Base-by-base conservation (phyloP, 2,113 vertebrate species). In the Silurus meridionalis region DNA sequence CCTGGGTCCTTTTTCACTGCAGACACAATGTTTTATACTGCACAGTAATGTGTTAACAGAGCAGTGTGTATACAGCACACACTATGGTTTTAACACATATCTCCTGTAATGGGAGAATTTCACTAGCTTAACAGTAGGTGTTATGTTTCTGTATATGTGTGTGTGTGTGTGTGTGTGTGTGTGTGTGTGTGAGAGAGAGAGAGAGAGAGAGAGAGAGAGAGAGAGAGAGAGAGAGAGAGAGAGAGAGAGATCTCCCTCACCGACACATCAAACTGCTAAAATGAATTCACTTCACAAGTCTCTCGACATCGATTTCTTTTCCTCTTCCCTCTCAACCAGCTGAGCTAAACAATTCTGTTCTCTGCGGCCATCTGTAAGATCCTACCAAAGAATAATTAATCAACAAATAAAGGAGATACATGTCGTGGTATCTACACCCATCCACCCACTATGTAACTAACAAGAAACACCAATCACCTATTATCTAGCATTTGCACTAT, bases 341-440 rank as follows among this genome's bases (percentile, higher is more conserved):
- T 61, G 14, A 48, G 23, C 75, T 80, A 72, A 87, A 80, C 82
- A 69, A 13, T 71, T 21, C 83, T 81, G n/a, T 85, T 74, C 58
- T 67, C 69, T 75, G 19, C 53, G 46, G 46, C 74, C 19, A 64
- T 78, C 72, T 79, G 46, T 78, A 84, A 50, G 77, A 53, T 28
- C 21, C 14, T 8, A 25, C 28, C 7, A 71, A 71, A 48, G 14
- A 71, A 15, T 46, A 14, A 48, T 74, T 13, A 10, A 48, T 52
- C 21, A 75, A 13, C 52, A 5, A 25, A 50, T 74, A 8, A 72
- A 46, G 50, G 67, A 71, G 28, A 71, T 67, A 6, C 67, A 67
- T 25, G 37, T 66, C 60, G 10, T 10, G 11, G 9, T 66, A 66
- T 23, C 63, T 25, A 69, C 28, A 25, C 4, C n/a, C 2, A 46